Evolutionary conservation across 1,140 invertebrate genomes (phyloP).

Genomic region (Leptinotarsa texana): DNA sequence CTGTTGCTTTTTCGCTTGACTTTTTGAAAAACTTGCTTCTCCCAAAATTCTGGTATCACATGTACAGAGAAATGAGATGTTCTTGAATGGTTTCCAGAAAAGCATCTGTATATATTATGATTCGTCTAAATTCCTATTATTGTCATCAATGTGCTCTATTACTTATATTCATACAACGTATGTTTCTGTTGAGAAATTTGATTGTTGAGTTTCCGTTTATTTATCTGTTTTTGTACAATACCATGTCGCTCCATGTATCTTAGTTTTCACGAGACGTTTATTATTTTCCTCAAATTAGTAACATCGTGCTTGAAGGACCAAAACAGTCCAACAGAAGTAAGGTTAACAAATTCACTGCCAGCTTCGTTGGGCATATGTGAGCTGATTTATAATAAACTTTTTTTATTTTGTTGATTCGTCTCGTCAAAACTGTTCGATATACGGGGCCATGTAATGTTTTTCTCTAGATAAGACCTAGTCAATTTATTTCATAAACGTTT

Average conservation of each 20-base stretch:
- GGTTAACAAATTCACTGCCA: too few relatives aligned
- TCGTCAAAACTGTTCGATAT: too few relatives aligned
- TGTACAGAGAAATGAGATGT: too few relatives aligned
- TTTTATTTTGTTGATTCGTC: too few relatives aligned
- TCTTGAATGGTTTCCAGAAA: too few relatives aligned
- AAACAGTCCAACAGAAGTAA: too few relatives aligned
- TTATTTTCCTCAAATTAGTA: too few relatives aligned
- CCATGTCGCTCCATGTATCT: neutral
- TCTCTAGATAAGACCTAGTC: slow-evolving; percentile 2
- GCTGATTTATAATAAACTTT: too few relatives aligned
- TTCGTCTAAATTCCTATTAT: neutral
- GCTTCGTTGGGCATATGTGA: too few relatives aligned
- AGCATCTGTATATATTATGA: neutral
- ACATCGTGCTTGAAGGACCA: too few relatives aligned
- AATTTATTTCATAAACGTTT: neutral
- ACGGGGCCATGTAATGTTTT: neutral
- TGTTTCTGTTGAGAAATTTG: slow-evolving; percentile 24
- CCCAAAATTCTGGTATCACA: too few relatives aligned
- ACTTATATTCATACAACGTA: neutral
- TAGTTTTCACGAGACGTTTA: too few relatives aligned
- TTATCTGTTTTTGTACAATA: slow-evolving; percentile 29
- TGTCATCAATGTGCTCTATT: neutral
- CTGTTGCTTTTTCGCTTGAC: slow-evolving; percentile 18
- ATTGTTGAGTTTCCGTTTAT: slow-evolving; percentile 32
- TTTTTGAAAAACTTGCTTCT: slow-evolving; percentile 11